Base-by-base conservation (phyloP, 1,140 invertebrate genomes). In the Pseudomyrmex sp. region DNA sequence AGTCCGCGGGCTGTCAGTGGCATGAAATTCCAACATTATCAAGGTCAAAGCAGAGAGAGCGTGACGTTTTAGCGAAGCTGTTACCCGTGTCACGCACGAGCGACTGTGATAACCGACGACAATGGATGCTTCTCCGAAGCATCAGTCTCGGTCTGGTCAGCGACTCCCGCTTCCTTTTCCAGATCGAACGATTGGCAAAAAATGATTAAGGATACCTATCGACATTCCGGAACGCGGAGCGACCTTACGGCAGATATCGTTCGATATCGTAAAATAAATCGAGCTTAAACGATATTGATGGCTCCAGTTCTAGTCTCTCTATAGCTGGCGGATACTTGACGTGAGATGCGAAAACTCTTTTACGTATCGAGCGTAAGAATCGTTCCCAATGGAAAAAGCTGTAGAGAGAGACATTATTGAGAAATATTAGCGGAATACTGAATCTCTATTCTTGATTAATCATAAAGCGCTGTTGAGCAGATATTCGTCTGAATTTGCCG, bases 71-170 rank as follows among this genome's bases (percentile, higher is more conserved):
- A 80, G 70, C 82, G 54, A 68, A 54, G 86, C 85, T 87, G 82
- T 88, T 87, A 75, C 80, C 58, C 63, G 50, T 75, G 86, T 87
- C 86, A 88, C 85, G 86, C 86, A 88, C 85, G 86, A 88, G 73
- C 73, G 85, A 50, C 35, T 85, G 61, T 87, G 85, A 88, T 88
- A 88, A 88, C 86, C 82, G 85, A 76, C 75, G 82, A 88, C 86
- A 87, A 84, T 88, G 70, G 85, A 88, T 72, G 86, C 66, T 88
- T 88, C 86, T 87, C 82, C 70, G 86, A 87, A 88, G 85, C 82
- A 82, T 88, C 86, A 52, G 86, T 87, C 86, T 75, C 68, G 79
- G 59, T 74, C 74, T 75, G 85, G 66, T 50, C 65, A 44, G n/a
- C 68, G 74, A 73, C 26, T 63, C 48, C n/a, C 18, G 80, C 61